Percentiles rank a stretch among this genome's conserved stretches.
Evolutionary conservation across 2,888 invertebrate genomes (phyloP).

Genomic region (Dynastes tityus): DNA sequence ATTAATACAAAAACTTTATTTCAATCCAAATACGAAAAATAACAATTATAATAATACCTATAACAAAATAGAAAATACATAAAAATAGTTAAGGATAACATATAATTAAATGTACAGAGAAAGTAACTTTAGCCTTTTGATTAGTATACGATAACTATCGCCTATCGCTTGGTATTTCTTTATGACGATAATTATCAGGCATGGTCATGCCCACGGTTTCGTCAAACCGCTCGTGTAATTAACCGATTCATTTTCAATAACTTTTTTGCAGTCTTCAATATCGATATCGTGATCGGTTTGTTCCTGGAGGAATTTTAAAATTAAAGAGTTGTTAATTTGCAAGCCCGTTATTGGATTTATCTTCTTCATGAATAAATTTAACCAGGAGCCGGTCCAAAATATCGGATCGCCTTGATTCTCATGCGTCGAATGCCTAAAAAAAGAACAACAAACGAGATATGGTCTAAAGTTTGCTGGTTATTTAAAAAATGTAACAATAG

Average conservation of each 20-base stretch:
- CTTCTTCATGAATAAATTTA: conserved; percentile 72
- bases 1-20: not conserved
- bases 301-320: conserved; percentile 67
- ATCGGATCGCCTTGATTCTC: conserved; percentile 71
- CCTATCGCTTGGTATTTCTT: conserved; percentile 20
- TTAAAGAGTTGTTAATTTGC: conserved; percentile 69
- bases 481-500: no score
- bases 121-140: conserved; percentile 36
- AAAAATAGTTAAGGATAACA: not conserved
- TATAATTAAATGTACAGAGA: conserved; percentile 6
- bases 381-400: conserved; percentile 70
- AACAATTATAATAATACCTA: conserved; percentile 10
- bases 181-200: conserved; percentile 41
- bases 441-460: conserved; percentile 17
- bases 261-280: conserved; percentile 60
- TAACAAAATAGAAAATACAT: conserved; percentile 15
- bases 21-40: conserved; percentile 16
- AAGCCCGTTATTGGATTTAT: conserved; percentile 66
- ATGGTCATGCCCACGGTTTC: conserved; percentile 65
- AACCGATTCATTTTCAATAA: conserved; percentile 61
- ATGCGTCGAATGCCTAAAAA: conserved; percentile 70
- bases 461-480: not conserved
- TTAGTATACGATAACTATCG: conserved; percentile 18
- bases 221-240: conserved; percentile 66
- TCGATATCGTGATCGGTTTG: conserved; percentile 60